A percentile compares a stretch with the other conserved stretches of the same genome.
Conservation (phyloP, 2,888 invertebrate genomes). For the Melangyna quadrimaculata region DNA sequence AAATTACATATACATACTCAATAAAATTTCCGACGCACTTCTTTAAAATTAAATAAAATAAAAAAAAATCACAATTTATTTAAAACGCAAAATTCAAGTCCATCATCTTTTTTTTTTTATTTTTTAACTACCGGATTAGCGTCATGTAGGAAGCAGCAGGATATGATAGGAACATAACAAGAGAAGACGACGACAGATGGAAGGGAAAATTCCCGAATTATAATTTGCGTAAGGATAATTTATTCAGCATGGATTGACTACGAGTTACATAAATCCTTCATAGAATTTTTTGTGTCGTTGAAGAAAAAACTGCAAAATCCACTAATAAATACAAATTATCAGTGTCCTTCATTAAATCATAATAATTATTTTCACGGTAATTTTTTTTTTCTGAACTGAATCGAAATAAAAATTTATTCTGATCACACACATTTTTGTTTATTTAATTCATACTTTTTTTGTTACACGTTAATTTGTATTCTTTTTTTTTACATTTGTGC, state of each 20-base stretch:
- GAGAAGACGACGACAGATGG: constrained; percentile 29
- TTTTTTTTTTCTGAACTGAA: neutral
- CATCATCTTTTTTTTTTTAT: neutral
- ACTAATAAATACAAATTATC: neutral
- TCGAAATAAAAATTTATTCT: constrained; percentile 1
- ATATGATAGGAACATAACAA: neutral
- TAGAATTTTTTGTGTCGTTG: neutral
- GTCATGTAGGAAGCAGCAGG: constrained; percentile 11
- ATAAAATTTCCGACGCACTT: constrained; percentile 37
- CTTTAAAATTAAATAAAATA: neutral
- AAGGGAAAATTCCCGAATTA: constrained; percentile 57
- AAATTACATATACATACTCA: constrained; percentile 7
- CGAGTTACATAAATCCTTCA: constrained; percentile 51
- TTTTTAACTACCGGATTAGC: neutral
- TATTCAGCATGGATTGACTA: constrained; percentile 24
- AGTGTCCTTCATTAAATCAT: constrained; percentile 20
- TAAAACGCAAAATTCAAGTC: constrained; percentile 6
- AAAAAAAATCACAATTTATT: constrained; percentile 10
- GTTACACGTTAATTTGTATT: neutral
- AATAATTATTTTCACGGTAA: neutral
- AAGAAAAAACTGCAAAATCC: neutral
- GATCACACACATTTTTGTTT: constrained; percentile 3
- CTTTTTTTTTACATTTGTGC: neutral
- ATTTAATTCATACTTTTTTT: neutral
- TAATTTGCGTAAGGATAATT: constrained; percentile 44